Percentiles rank a stretch among this genome's conserved stretches.
These are phyloP conservation scores for Amaurobius ferox DNA, from an alignment of 2,888 invertebrate species.

Conservation along the genomic window DNA sequence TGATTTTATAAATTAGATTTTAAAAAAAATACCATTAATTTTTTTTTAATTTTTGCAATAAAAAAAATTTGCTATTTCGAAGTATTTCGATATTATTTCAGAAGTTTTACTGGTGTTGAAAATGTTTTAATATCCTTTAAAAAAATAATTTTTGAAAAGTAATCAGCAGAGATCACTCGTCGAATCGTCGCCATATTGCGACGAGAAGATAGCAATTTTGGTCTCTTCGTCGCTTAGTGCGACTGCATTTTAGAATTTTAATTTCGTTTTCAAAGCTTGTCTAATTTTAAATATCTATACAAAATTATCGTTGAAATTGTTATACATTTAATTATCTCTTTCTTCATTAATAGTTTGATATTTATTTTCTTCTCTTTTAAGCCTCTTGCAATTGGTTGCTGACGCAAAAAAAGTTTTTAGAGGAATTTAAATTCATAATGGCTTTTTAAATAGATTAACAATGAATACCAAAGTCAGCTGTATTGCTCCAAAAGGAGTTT, in stretches of 20 bases:
- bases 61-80: too few species aligned
- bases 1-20: too few species aligned
- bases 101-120: too few species aligned
- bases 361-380: background rate
- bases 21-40: too few species aligned
- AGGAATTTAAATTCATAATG: slow-evolving; percentile 38
- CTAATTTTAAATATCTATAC: background rate
- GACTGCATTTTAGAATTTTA: slow-evolving; percentile 13
- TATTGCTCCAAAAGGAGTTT: slow-evolving; percentile 54
- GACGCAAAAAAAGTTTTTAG: background rate
- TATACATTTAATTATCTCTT: background rate
- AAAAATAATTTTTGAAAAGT: too few species aligned
- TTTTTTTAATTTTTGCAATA: too few species aligned
- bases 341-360: background rate
- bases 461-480: slow-evolving; percentile 46
- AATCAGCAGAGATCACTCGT: too few species aligned
- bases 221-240: slow-evolving; percentile 22
- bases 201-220: slow-evolving; percentile 22
- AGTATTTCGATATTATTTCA: too few species aligned
- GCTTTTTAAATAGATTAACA: slow-evolving; percentile 55
- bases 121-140: too few species aligned
- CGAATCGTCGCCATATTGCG: slow-evolving; percentile 64
- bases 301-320: background rate
- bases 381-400: background rate
- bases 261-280: background rate